Evolutionary conservation across 2,113 vertebrate species (phyloP).

Genomic region (Megaptera novaeangliae): DNA sequence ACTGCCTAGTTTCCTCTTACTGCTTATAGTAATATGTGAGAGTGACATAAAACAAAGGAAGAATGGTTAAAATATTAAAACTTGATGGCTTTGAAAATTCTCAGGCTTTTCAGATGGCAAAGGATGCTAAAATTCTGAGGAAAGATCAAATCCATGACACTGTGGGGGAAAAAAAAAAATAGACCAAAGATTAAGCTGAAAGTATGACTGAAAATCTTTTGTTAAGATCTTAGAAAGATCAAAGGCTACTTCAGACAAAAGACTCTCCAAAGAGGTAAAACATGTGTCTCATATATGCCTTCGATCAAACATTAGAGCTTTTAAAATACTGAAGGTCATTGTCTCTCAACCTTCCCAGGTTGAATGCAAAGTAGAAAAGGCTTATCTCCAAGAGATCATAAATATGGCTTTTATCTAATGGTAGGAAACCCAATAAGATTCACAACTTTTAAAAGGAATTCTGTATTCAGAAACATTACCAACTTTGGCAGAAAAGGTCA

Average conservation of each 20-base stretch:
- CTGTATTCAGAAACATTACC: background rate
- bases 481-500: background rate
- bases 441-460: background rate
- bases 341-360: background rate
- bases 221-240: background rate
- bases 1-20: background rate
- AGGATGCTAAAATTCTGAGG: background rate
- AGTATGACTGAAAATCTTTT: background rate
- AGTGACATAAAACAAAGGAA: background rate
- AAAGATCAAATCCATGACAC: background rate
- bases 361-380: background rate
- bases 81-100: background rate
- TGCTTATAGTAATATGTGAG: background rate
- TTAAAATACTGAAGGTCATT: background rate
- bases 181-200: background rate
- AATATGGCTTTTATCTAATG: background rate
- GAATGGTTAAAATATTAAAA: background rate
- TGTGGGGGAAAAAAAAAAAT: background rate
- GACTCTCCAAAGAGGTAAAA: background rate
- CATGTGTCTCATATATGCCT: background rate
- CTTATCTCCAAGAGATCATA: background rate
- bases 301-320: background rate
- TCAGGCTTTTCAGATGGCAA: background rate
- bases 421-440: background rate
- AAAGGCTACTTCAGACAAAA: background rate